phyloP scores from a whole-genome alignment of 2,797 vertebrate genomes.

The Lophotriccus pileatus region DNA sequence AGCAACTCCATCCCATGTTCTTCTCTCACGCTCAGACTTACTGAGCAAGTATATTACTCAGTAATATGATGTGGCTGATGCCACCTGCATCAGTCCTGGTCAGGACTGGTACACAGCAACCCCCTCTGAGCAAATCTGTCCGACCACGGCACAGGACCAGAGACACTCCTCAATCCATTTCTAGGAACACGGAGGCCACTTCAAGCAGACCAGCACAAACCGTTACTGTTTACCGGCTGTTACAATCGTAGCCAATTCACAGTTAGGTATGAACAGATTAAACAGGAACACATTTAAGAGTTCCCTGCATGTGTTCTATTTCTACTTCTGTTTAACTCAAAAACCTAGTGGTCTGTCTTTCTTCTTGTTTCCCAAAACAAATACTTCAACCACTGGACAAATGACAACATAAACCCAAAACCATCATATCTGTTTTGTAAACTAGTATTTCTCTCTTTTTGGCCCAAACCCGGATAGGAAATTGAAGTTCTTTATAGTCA shows the following conservation, averaged over 20 bases:
- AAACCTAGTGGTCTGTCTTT: too few species aligned
- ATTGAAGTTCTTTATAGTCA: background rate
- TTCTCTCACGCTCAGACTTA: background rate
- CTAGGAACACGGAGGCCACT: background rate
- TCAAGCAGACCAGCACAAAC: background rate
- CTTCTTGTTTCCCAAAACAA: background rate
- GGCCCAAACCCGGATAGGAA: background rate
- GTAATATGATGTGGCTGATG: background rate
- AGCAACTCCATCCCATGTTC: background rate
- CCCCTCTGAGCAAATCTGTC: accelerated
- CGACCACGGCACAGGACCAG: background rate
- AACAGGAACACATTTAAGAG: background rate
- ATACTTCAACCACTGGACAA: background rate
- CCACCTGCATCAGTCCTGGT: background rate
- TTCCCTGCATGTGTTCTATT: background rate
- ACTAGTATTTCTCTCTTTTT: background rate
- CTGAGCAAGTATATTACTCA: background rate
- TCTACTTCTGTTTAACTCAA: background rate
- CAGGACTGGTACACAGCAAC: accelerated
- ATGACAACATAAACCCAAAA: background rate
- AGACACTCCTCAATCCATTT: background rate
- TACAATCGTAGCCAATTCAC: background rate
- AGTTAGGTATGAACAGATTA: background rate
- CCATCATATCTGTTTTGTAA: background rate
- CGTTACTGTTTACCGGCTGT: background rate